Evolutionary conservation across 2,888 invertebrate species (phyloP).

Genomic region (Cerceris ruficornis): DNA sequence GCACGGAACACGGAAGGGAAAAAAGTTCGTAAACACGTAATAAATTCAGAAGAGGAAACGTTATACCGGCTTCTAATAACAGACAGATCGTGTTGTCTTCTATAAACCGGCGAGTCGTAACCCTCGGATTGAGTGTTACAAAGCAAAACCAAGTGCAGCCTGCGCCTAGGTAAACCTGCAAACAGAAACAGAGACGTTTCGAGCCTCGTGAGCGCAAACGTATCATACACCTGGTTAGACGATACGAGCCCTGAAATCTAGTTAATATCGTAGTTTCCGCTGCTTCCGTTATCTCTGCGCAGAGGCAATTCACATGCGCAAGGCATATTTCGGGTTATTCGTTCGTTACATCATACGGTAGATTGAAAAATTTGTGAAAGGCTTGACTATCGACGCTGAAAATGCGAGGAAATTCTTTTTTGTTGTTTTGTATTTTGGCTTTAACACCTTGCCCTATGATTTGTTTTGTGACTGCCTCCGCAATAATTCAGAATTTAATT

Average conservation of each 20-base stretch:
- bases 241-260: constrained; percentile 73
- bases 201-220: constrained; percentile 59
- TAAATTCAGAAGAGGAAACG: neutral
- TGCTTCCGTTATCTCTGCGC: constrained; percentile 60
- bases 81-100: constrained; percentile 61
- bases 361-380: too few relatives aligned
- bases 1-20: too few relatives aligned
- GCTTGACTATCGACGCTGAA: too few relatives aligned
- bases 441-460: too few relatives aligned
- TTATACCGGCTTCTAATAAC: constrained; percentile 53
- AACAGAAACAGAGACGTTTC: constrained; percentile 55
- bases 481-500: too few relatives aligned
- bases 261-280: constrained; percentile 70
- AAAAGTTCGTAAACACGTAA: neutral
- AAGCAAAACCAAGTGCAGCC: constrained; percentile 66
- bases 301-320: constrained; percentile 29
- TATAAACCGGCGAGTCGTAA: constrained; percentile 67
- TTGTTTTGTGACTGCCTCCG: too few relatives aligned
- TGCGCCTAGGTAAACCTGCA: constrained; percentile 66
- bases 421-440: too few relatives aligned
- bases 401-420: too few relatives aligned
- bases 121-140: constrained; percentile 56
- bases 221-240: constrained; percentile 58
- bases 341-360: neutral
- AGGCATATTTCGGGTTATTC: constrained; percentile 30